Percentiles rank a stretch among this genome's conserved stretches.
These are phyloP conservation scores for Polydrusus tereticollis DNA, from an alignment of 2,888 invertebrate species.

Conservation along the genomic window DNA sequence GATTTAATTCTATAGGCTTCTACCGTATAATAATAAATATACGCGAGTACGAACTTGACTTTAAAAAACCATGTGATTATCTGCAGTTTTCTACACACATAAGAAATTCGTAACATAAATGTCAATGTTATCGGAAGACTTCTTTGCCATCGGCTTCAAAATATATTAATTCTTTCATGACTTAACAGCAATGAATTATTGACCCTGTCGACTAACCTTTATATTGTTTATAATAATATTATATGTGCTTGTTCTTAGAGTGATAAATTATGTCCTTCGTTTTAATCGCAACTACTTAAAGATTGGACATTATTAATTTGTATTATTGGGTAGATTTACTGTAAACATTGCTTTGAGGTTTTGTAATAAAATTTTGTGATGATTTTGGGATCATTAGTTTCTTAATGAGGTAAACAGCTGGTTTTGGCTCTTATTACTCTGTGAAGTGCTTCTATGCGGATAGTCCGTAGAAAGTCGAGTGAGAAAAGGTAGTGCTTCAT, in stretches of 20 bases:
- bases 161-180: not conserved
- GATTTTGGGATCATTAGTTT: too few relatives aligned
- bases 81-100: not conserved
- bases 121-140: conserved; percentile 11
- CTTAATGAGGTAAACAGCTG: too few relatives aligned
- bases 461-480: too few relatives aligned
- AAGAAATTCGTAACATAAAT: not conserved
- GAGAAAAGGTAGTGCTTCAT: too few relatives aligned
- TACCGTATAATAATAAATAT: not conserved
- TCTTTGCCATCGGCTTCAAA: not conserved
- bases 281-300: too few relatives aligned
- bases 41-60: not conserved
- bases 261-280: not conserved
- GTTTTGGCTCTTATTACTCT: too few relatives aligned
- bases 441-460: too few relatives aligned
- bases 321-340: too few relatives aligned
- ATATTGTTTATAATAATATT: not conserved
- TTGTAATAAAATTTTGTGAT: too few relatives aligned
- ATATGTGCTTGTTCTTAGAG: too few relatives aligned
- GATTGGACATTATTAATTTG: too few relatives aligned
- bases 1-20: not conserved
- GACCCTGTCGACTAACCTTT: not conserved
- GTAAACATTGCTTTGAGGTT: too few relatives aligned
- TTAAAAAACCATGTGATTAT: not conserved
- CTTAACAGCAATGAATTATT: not conserved